phyloP scores from a whole-genome alignment of 2,888 invertebrate genomes.

The Syritta pipiens region DNA sequence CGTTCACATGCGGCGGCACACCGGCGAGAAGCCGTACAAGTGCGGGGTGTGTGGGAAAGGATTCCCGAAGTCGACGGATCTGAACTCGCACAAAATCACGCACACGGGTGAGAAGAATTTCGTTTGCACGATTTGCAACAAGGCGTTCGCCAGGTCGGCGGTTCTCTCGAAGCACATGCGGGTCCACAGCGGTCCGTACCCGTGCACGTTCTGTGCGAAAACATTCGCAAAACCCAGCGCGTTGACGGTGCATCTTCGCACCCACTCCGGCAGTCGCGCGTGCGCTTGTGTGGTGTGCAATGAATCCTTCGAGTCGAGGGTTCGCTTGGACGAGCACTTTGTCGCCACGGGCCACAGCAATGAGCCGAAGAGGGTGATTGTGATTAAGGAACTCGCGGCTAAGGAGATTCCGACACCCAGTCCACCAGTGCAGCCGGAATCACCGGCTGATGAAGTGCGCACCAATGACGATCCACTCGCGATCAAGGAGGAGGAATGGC shows the following conservation, averaged over 20 bases:
- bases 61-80: constrained; percentile 68
- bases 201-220: constrained; percentile 57
- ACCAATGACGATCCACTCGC: constrained; percentile 49
- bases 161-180: constrained; percentile 69
- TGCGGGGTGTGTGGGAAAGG: constrained; percentile 70
- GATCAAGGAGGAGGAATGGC: constrained; percentile 56
- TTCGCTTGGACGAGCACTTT: constrained; percentile 42
- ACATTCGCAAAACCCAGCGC: constrained; percentile 65
- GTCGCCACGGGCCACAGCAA: constrained; percentile 40
- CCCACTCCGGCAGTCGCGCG: constrained; percentile 23
- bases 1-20: constrained; percentile 70
- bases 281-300: constrained; percentile 46
- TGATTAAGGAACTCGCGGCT: constrained; percentile 11
- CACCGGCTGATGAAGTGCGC: too few relatives aligned
- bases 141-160: constrained; percentile 63
- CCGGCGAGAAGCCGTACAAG: constrained; percentile 69
- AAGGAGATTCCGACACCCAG: not conserved
- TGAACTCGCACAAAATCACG: constrained; percentile 69
- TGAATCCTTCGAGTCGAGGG: constrained; percentile 27
- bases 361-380: constrained; percentile 27
- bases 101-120: constrained; percentile 68
- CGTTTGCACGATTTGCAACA: constrained; percentile 62
- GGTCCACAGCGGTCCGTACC: constrained; percentile 58
- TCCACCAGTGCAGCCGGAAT: not conserved
- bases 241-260: constrained; percentile 59